Base-by-base conservation (phyloP, 2,888 invertebrate genomes). In the Xiphydria camelus region DNA sequence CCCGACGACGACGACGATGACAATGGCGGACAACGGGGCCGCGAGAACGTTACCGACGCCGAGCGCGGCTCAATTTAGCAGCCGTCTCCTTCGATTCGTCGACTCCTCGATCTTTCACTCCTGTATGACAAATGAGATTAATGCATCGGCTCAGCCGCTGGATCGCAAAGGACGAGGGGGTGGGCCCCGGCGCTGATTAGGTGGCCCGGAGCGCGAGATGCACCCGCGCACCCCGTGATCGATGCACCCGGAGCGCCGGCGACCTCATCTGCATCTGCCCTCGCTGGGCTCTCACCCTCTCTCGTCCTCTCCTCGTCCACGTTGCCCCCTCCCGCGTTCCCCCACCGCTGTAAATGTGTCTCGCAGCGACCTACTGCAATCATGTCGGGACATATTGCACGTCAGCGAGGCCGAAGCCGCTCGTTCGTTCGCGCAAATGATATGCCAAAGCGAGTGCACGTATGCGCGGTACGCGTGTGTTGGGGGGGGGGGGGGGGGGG, bases 371-470 rank as follows among this genome's bases (percentile, higher is more conserved):
- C 7, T 33, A 18, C 36, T 45, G 51, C 55, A 59, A 59, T 57
- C 54, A 59, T 57, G 57, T 55, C 47, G 55, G 61, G 67, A 73
- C 71, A 70, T 73, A 74, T 74, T 68, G 67, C 70, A 70, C 70
- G 72, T 73, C 73, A 73, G 68, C 73, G 62, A 62, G 63, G 49
- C 50, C 55, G 53, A 59, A 65, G 58, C 59, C 54, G 64, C 66
- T 73, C 73, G 66, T 74, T 71, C 70, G 63, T 74, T 73, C 63
- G 56, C 64, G 55, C 67, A 70, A 73, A 73, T 73, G 64, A 73
- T 72, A 72, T 73, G 72, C 70, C 73, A 72, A 71, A 67, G 53
- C 57, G 50, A 48, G 49, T 51, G 57, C 55, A 46, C 46, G n/a
- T n/a, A n/a, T n/a, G n/a, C n/a, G n/a, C n/a, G n/a, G n/a, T n/a